These are phyloP conservation scores for Mareca penelope DNA, from an alignment of 2,797 vertebrate genomes.

Conservation along the genomic window DNA sequence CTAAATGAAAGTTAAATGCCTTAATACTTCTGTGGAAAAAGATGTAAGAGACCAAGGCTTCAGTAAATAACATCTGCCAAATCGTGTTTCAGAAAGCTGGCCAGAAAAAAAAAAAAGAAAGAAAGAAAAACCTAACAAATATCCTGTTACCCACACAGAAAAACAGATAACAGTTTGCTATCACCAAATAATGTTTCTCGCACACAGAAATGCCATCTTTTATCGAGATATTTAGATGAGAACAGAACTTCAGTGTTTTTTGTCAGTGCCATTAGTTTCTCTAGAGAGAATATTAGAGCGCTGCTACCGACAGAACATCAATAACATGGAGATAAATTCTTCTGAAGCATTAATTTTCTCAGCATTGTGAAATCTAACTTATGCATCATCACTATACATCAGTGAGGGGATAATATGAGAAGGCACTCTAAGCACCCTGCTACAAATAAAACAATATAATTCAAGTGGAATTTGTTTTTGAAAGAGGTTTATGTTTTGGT, in stretches of 20 bases:
- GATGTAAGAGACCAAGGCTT: neutral
- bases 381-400: neutral
- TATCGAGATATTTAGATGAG: neutral
- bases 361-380: neutral
- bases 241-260: conserved; percentile 21
- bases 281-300: conserved; percentile 8
- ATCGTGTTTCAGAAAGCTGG: neutral
- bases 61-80: neutral
- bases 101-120: neutral
- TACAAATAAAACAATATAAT: neutral
- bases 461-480: neutral
- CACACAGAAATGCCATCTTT: conserved; percentile 18
- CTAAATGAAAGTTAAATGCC: neutral
- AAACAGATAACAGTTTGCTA: conserved; percentile 29
- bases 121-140: neutral
- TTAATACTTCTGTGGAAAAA: neutral
- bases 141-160: conserved; percentile 28
- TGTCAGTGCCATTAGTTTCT: conserved; percentile 40
- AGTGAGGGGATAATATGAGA: neutral
- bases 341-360: conserved; percentile 32
- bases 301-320: conserved; percentile 8
- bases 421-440: neutral
- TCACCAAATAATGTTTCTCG: neutral
- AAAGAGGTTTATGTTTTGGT: neutral
- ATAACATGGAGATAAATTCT: conserved; percentile 18